phyloP scores from a whole-genome alignment of 2,797 vertebrate species.

The Miichthys miiuy region DNA sequence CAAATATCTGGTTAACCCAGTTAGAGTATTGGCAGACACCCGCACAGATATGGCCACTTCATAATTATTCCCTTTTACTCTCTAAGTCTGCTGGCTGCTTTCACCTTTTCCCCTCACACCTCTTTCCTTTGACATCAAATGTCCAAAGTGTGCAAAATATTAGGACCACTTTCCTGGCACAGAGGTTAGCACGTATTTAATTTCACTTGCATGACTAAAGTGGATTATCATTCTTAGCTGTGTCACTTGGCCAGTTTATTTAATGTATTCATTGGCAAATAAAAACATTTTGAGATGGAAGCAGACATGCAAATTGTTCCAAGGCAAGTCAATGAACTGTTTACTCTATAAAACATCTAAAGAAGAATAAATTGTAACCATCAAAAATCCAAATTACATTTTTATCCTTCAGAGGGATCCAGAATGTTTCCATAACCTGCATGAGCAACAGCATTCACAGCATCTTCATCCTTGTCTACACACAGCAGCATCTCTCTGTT shows the following conservation, averaged over 20 bases:
- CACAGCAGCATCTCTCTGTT: background rate
- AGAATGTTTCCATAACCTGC: background rate
- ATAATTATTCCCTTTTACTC: conserved; percentile 36
- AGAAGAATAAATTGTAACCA: background rate
- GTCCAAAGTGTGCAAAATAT: conserved; percentile 8
- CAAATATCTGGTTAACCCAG: conserved; percentile 77
- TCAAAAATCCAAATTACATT: no score
- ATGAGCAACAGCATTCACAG: background rate
- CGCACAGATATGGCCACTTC: conserved; percentile 5
- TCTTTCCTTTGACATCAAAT: conserved; percentile 2
- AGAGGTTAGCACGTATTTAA: background rate
- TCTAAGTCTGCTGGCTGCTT: conserved; percentile 19
- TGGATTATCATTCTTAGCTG: conserved; percentile 4
- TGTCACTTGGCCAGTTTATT: background rate
- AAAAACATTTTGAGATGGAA: background rate
- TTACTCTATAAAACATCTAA: background rate
- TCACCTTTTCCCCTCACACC: conserved; percentile 2
- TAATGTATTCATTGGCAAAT: background rate
- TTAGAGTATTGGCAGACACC: conserved; percentile 51
- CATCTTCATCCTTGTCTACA: background rate
- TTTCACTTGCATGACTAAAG: background rate
- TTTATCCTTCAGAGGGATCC: no score
- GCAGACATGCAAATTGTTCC: background rate
- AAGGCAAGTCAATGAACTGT: rapidly evolving
- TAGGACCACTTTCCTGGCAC: background rate